phyloP scores from a whole-genome alignment of 2,113 vertebrate species.

The Pachypanchax playfairii region DNA sequence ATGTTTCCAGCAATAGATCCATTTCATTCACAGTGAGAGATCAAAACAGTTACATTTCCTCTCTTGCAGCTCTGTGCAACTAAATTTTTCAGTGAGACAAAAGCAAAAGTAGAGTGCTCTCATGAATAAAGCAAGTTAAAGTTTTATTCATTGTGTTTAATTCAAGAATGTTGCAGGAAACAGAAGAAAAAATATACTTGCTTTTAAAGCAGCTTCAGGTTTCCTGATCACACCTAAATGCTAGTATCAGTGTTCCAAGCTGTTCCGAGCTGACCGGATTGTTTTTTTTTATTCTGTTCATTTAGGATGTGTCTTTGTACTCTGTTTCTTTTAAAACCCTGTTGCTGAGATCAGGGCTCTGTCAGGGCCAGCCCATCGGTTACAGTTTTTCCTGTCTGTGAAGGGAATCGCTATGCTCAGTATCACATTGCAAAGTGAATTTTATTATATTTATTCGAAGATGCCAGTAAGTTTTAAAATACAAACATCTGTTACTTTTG shows the following conservation, averaged over 20 bases:
- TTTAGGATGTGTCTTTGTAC: too few species aligned
- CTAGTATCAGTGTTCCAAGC: not conserved
- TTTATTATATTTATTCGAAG: not conserved
- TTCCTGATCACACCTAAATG: not conserved
- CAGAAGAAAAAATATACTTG: not conserved
- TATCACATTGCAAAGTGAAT: not conserved
- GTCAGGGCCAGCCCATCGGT: constrained; percentile 1
- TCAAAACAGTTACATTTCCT: constrained; percentile 59
- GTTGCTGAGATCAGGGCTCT: not conserved
- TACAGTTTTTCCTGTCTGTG: not conserved
- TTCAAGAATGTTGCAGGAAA: constrained; percentile 15
- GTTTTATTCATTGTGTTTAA: constrained; percentile 1
- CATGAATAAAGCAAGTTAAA: not conserved
- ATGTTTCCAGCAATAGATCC: constrained; percentile 68
- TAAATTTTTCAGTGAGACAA: not conserved
- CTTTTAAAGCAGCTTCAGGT: constrained; percentile 5
- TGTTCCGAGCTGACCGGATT: not conserved
- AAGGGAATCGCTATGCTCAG: not conserved
- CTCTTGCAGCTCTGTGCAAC: constrained; percentile 12
- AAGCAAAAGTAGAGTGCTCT: not conserved
- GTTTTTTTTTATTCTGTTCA: not conserved
- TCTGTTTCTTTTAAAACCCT: too few species aligned
- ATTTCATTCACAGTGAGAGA: constrained; percentile 72
- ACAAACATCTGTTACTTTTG: constrained; percentile 5
- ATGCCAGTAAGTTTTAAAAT: not conserved